phyloP scores from a whole-genome alignment of 2,888 invertebrate genomes.

The Xylota sylvarum region DNA sequence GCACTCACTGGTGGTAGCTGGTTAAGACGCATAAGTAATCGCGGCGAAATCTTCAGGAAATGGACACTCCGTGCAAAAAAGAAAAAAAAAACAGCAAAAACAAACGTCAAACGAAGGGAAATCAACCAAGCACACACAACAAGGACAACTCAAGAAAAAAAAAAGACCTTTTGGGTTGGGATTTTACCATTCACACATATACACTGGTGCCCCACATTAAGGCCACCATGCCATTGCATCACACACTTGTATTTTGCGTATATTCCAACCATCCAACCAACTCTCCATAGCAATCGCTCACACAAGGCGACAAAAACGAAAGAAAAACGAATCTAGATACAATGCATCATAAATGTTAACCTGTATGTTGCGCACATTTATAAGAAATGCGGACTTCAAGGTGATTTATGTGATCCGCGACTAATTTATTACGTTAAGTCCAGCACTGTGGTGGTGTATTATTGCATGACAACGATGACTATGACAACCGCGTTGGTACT shows the following conservation, averaged over 20 bases:
- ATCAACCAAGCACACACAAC: conserved; percentile 24
- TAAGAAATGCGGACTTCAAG: conserved; percentile 81
- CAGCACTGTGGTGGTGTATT: conserved; percentile 57
- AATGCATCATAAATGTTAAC: conserved; percentile 77
- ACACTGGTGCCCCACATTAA: conserved; percentile 59
- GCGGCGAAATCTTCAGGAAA: conserved; percentile 73
- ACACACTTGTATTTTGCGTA: conserved; percentile 47
- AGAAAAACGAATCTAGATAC: conserved; percentile 59
- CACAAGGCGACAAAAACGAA: conserved; percentile 64
- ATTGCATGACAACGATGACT: conserved; percentile 45
- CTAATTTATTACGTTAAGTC: conserved; percentile 82
- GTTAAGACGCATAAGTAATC: conserved; percentile 69
- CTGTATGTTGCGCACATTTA: conserved; percentile 75
- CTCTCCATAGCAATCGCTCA: conserved; percentile 47
- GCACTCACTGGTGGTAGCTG: conserved; percentile 52
- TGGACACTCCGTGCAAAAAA: conserved; percentile 47
- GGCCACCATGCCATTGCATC: conserved; percentile 69
- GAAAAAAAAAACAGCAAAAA: background rate
- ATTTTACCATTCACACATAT: conserved; percentile 10
- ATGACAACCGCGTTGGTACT: conserved; percentile 25
- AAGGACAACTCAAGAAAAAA: conserved; percentile 35
- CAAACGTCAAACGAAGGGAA: conserved; percentile 24
- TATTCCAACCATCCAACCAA: background rate
- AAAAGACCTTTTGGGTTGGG: conserved; percentile 4
- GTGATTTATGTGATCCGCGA: conserved; percentile 84